These are phyloP conservation scores for Delichon dasypus DNA, from an alignment of 2,797 vertebrate species.

Conservation along the genomic window DNA sequence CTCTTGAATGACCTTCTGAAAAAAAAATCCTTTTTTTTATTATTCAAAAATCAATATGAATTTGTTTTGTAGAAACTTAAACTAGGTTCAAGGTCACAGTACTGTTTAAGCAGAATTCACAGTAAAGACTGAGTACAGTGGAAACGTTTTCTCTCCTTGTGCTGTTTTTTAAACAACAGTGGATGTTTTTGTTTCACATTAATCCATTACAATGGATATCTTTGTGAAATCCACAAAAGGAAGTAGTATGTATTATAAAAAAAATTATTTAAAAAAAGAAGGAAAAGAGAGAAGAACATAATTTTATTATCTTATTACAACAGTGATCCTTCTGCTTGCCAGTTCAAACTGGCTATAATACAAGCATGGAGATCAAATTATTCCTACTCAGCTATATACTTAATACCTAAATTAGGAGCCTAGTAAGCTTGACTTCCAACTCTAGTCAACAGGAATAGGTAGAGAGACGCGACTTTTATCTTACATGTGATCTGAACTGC, in stretches of 20 bases:
- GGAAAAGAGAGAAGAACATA: not conserved
- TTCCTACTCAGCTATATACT: not conserved
- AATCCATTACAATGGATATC: not conserved
- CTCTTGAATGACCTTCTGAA: not conserved
- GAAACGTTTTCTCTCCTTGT: not conserved
- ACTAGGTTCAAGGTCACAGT: not conserved
- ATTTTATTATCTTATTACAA: conserved; percentile 21
- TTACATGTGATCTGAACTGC: not conserved
- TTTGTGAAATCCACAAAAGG: not conserved
- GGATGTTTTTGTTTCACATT: not conserved
- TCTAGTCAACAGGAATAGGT: not conserved
- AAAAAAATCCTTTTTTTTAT: not conserved
- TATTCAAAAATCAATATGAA: not conserved
- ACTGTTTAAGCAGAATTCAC: not conserved
- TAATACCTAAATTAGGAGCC: not conserved
- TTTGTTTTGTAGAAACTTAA: not conserved
- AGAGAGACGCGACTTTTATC: not conserved
- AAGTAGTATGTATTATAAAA: not conserved
- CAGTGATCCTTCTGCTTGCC: not conserved
- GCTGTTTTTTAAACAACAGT: not conserved
- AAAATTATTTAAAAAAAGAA: not conserved
- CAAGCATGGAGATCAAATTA: not conserved
- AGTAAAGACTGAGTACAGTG: not conserved
- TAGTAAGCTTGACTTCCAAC: not conserved
- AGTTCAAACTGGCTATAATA: not conserved